Percentiles rank a stretch among this genome's conserved stretches.
Conservation (phyloP, 2,113 vertebrate species). For the Anser cygnoides region DNA sequence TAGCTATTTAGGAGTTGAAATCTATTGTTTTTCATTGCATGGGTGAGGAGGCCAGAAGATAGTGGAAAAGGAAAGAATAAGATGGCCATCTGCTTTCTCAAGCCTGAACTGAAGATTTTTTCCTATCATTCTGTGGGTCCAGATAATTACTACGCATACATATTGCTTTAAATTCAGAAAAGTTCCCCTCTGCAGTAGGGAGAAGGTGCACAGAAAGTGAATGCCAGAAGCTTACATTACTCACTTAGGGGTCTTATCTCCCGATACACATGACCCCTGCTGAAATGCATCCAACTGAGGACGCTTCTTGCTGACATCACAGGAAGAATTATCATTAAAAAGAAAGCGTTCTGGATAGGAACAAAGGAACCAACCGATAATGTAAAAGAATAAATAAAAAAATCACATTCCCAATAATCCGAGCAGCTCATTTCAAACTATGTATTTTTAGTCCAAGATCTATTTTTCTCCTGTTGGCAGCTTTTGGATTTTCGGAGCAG, state of each 20-base stretch:
- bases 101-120: background rate
- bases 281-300: background rate
- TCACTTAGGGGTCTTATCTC: background rate
- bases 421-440: background rate
- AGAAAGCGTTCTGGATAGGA: background rate
- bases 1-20: background rate
- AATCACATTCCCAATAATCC: background rate
- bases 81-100: background rate
- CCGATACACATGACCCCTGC: background rate
- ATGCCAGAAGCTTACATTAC: background rate
- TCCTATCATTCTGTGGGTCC: background rate
- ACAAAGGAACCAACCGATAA: background rate
- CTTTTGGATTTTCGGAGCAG: constrained; percentile 8
- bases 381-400: background rate
- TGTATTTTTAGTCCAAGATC: background rate
- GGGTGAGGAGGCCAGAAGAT: background rate
- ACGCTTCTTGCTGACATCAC: background rate
- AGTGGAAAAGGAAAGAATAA: background rate
- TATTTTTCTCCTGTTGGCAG: background rate
- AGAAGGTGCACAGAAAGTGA: background rate
- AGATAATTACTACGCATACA: background rate
- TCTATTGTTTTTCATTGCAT: background rate
- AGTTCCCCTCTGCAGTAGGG: background rate
- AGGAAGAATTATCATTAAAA: background rate
- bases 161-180: background rate